A percentile compares a stretch with the other conserved stretches of the same genome.
Evolutionary conservation across 1,140 invertebrate genomes (phyloP).

Genomic region (Maniola jurtina): DNA sequence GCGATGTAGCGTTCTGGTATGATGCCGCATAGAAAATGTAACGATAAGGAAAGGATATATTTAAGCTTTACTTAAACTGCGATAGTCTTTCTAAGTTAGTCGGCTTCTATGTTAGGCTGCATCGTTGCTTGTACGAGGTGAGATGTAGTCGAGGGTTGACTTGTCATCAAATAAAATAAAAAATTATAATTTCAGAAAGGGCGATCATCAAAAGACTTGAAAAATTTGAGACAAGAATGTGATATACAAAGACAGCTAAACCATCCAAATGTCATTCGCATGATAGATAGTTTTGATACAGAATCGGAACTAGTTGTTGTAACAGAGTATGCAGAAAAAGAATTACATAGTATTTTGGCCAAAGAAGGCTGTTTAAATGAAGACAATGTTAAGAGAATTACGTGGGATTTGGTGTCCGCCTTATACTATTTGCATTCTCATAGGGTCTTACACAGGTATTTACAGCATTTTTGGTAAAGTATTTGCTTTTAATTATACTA

Average conservation of each 20-base stretch:
- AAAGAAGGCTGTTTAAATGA: slow-evolving; percentile 88
- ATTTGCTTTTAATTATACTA: background rate
- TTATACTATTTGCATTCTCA: slow-evolving; percentile 97
- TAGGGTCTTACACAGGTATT: slow-evolving; percentile 90
- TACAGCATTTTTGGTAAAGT: too few species aligned
- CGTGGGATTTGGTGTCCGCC: slow-evolving; percentile 94
- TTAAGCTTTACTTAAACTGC: too few species aligned
- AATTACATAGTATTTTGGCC: slow-evolving; percentile 90
- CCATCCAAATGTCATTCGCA: slow-evolving; percentile 97
- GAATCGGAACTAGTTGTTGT: slow-evolving; percentile 94
- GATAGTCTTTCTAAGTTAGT: too few species aligned
- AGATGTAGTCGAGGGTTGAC: too few species aligned
- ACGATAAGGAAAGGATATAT: too few species aligned
- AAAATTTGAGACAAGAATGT: slow-evolving; percentile 93
- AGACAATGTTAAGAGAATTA: slow-evolving; percentile 87
- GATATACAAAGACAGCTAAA: slow-evolving; percentile 93
- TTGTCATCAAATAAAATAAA: background rate
- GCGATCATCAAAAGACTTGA: slow-evolving; percentile 88
- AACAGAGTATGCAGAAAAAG: slow-evolving; percentile 94
- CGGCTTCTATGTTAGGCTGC: too few species aligned
- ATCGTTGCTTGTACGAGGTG: too few species aligned
- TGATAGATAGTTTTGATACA: slow-evolving; percentile 97
- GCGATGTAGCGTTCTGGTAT: too few species aligned
- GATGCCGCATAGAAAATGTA: too few species aligned
- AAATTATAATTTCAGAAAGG: slow-evolving; percentile 78